These are phyloP conservation scores for Cynocephalus volans DNA, from an alignment of 2,113 vertebrate genomes.

Conservation along the genomic window DNA sequence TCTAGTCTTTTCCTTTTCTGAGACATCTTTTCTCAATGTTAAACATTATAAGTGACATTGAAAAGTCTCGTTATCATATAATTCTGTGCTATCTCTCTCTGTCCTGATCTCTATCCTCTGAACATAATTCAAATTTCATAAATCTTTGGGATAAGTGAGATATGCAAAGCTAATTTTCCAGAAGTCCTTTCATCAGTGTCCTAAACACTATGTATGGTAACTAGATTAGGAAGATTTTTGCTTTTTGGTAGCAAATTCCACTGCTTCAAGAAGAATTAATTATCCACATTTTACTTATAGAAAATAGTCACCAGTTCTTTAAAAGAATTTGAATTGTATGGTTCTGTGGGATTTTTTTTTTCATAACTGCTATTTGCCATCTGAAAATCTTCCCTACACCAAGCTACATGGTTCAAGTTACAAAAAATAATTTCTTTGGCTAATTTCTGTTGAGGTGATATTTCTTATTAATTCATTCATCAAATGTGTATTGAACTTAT, in stretches of 20 bases:
- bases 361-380: not conserved
- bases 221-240: not conserved
- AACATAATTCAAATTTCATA: slow-evolving; percentile 20
- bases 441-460: not conserved
- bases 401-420: not conserved
- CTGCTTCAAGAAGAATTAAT: not conserved
- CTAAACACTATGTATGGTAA: not conserved
- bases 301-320: not conserved
- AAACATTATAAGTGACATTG: not conserved
- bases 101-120: not conserved
- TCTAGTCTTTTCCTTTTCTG: not conserved
- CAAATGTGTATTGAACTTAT: not conserved
- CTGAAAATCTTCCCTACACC: not conserved
- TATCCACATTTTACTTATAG: not conserved
- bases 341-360: not conserved
- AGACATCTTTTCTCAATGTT: not conserved
- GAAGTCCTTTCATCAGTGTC: not conserved
- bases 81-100: not conserved
- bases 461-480: not conserved
- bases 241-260: not conserved
- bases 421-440: not conserved
- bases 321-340: not conserved
- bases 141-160: not conserved
- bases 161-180: not conserved
- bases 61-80: not conserved